Conservation (phyloP, 2,113 vertebrate genomes). For the Podarcis cretensis region DNA sequence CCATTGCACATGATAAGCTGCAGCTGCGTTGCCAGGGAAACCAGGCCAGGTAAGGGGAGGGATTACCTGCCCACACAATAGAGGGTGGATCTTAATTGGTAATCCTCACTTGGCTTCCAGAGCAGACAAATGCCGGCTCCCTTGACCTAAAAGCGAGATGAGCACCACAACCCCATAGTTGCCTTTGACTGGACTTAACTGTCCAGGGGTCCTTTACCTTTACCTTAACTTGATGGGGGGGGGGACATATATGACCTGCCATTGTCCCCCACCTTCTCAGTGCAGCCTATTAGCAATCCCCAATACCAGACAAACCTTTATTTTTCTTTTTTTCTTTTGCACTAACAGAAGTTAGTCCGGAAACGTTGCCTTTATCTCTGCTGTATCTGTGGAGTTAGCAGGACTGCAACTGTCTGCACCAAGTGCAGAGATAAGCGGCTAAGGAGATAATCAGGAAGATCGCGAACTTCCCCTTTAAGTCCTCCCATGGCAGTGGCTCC, state of each 20-base stretch:
- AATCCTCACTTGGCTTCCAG: too few relatives aligned
- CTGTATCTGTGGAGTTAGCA: slow-evolving; percentile 18
- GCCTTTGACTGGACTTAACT: too few relatives aligned
- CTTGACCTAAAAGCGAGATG: too few relatives aligned
- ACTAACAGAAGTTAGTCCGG: neutral
- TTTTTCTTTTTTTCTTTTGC: neutral
- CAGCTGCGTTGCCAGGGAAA: too few relatives aligned
- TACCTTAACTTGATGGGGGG: too few relatives aligned
- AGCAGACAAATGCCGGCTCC: too few relatives aligned
- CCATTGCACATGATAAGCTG: neutral
- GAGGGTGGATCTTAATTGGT: too few relatives aligned
- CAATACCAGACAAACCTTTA: neutral
- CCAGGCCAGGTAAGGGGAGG: too few relatives aligned
- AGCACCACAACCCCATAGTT: too few relatives aligned
- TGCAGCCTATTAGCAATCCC: neutral
- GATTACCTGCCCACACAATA: too few relatives aligned
- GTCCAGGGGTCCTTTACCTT: too few relatives aligned
- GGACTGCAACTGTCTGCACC: neutral
- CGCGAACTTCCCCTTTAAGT: slow-evolving; percentile 40
- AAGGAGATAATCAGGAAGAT: slow-evolving; percentile 8
- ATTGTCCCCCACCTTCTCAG: too few relatives aligned
- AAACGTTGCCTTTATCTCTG: slow-evolving; percentile 19
- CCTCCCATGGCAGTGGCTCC: neutral
- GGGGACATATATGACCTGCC: neutral
- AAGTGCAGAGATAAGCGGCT: slow-evolving; percentile 53